phyloP scores from a whole-genome alignment of 2,888 invertebrate genomes.

The Hedya salicella region DNA sequence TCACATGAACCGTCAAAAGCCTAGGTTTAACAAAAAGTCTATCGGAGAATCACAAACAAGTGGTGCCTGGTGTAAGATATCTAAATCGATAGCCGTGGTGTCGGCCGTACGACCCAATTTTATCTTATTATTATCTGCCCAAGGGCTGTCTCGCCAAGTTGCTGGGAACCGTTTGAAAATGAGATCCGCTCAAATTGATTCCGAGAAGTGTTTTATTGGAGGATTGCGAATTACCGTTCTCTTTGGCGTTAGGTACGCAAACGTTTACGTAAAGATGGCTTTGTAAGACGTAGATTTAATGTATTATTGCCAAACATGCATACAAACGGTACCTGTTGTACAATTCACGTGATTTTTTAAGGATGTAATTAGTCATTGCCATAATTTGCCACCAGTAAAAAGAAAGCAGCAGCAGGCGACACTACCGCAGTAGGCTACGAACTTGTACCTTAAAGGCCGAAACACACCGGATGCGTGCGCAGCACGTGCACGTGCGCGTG shows the following conservation, averaged over 20 bases:
- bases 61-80: constrained; percentile 62
- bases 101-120: constrained; percentile 75
- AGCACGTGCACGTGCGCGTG: too few species aligned
- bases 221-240: constrained; percentile 21
- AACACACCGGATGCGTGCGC: too few species aligned
- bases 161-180: constrained; percentile 20
- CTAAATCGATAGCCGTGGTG: constrained; percentile 74
- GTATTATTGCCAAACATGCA: too few species aligned
- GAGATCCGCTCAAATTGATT: constrained; percentile 22
- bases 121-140: constrained; percentile 48
- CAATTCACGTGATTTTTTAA: too few species aligned
- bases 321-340: background rate
- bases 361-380: too few species aligned
- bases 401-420: too few species aligned
- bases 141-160: constrained; percentile 49
- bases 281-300: background rate
- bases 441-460: too few species aligned
- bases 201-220: constrained; percentile 17
- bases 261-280: background rate
- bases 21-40: background rate
- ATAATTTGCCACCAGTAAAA: too few species aligned
- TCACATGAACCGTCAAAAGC: background rate
- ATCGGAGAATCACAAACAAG: background rate
- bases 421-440: too few species aligned
- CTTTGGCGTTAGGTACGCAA: constrained; percentile 2